phyloP scores from a whole-genome alignment of 1,140 invertebrate species.

The Apocrypta bakeri region DNA sequence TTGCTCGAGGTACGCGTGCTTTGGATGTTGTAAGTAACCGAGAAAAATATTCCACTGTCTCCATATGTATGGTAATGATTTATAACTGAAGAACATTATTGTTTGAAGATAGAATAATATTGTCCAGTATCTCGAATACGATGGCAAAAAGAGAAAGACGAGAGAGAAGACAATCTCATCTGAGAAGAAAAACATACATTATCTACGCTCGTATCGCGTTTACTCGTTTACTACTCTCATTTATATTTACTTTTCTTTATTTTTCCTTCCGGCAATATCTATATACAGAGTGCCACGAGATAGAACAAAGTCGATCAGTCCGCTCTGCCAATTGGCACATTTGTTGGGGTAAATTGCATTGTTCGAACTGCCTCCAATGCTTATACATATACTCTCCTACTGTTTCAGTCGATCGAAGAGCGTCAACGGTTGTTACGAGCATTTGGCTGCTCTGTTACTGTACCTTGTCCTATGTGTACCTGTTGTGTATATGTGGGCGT shows the following conservation, averaged over 20 bases:
- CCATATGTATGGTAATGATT: no score
- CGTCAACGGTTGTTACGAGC: background rate
- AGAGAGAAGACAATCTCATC: no score
- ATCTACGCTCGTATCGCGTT: conserved; percentile 17
- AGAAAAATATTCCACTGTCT: no score
- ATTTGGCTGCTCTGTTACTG: background rate
- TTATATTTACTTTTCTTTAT: conserved; percentile 38
- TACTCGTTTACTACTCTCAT: background rate
- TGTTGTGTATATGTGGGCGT: conserved; percentile 1
- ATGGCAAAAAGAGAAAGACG: no score
- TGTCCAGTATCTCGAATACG: no score
- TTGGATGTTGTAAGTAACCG: no score
- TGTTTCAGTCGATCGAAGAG: background rate
- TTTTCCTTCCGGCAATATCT: conserved; percentile 26
- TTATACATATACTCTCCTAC: background rate
- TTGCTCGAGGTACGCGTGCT: no score
- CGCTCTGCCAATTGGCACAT: conserved; percentile 56
- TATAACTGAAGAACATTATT: no score
- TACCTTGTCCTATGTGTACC: background rate
- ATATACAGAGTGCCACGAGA: background rate
- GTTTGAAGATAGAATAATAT: no score
- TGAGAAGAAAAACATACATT: background rate
- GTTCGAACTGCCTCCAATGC: conserved; percentile 37
- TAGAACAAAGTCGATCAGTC: conserved; percentile 52
- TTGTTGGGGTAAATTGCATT: conserved; percentile 60